Conservation (phyloP, 2,888 invertebrate genomes). For the Caenorhabditis sp. region DNA sequence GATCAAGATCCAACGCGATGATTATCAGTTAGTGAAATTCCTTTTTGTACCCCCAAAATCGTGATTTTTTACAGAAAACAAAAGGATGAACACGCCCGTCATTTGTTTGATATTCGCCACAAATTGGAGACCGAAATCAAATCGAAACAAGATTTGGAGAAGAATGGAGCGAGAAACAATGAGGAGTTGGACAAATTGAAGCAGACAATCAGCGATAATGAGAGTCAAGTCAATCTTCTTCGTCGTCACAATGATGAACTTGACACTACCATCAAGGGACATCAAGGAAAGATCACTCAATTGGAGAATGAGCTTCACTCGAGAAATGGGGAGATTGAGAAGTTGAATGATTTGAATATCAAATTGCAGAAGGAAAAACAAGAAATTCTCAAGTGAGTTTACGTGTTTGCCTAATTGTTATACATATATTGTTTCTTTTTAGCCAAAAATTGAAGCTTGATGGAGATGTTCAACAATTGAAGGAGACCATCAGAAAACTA, state of each 20-base stretch:
- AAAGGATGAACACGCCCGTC: conserved; percentile 63
- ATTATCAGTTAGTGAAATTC: conserved; percentile 51
- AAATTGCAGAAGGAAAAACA: conserved; percentile 68
- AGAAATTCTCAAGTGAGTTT: conserved; percentile 59
- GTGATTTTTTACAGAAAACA: conserved; percentile 55
- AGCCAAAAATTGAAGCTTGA: conserved; percentile 65
- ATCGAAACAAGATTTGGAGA: conserved; percentile 46
- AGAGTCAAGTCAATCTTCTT: conserved; percentile 63
- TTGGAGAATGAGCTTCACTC: conserved; percentile 66
- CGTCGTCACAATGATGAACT: conserved; percentile 69
- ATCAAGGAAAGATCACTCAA: conserved; percentile 66
- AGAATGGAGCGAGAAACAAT: conserved; percentile 51
- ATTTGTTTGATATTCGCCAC: conserved; percentile 62
- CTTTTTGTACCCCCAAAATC: background rate
- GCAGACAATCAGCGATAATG: conserved; percentile 60
- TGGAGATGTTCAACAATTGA: conserved; percentile 56
- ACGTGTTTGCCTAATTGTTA: background rate
- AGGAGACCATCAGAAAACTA: conserved; percentile 66
- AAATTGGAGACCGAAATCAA: conserved; percentile 61
- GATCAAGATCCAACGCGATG: conserved; percentile 67
- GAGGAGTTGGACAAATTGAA: conserved; percentile 66
- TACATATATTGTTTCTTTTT: background rate
- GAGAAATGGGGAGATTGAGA: conserved; percentile 64
- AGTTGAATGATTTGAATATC: conserved; percentile 66
- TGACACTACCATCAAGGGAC: conserved; percentile 67